Percentiles rank a stretch among this genome's conserved stretches.
Conservation (phyloP, 2,113 vertebrate genomes). For the Paratilapia polleni region DNA sequence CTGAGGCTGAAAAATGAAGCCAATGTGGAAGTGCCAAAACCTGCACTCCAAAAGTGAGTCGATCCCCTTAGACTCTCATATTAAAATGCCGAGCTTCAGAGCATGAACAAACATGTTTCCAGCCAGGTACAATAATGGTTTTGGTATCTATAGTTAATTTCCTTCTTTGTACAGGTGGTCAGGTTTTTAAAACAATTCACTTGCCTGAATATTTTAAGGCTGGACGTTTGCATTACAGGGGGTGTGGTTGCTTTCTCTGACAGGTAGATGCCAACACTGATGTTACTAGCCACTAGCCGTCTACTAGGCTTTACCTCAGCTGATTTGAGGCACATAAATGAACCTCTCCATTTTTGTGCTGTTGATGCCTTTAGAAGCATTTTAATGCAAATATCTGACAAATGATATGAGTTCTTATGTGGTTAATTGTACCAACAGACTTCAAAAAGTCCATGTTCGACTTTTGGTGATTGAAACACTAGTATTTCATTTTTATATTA, state of each 20-base stretch:
- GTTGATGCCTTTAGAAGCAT: neutral
- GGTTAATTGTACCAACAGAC: neutral
- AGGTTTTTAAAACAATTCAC: neutral
- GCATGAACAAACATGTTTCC: neutral
- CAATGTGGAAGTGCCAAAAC: neutral
- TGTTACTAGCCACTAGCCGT: neutral
- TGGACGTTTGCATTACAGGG: neutral
- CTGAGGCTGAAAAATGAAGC: slow-evolving; percentile 1
- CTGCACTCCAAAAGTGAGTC: neutral
- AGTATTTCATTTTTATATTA: accelerated
- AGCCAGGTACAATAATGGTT: accelerated
- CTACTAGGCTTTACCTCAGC: neutral
- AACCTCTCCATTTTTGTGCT: neutral
- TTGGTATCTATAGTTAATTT: neutral
- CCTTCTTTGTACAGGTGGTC: accelerated
- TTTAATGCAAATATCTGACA: neutral
- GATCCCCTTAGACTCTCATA: accelerated
- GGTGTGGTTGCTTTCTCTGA: neutral
- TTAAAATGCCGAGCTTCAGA: accelerated
- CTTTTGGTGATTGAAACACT: neutral
- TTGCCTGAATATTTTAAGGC: neutral
- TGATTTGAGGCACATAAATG: neutral
- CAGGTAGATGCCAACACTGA: neutral
- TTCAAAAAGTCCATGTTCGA: too few relatives aligned
- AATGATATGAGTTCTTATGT: neutral